Base-by-base conservation (phyloP, 2,888 invertebrate species). In the Archips crataeganus region DNA sequence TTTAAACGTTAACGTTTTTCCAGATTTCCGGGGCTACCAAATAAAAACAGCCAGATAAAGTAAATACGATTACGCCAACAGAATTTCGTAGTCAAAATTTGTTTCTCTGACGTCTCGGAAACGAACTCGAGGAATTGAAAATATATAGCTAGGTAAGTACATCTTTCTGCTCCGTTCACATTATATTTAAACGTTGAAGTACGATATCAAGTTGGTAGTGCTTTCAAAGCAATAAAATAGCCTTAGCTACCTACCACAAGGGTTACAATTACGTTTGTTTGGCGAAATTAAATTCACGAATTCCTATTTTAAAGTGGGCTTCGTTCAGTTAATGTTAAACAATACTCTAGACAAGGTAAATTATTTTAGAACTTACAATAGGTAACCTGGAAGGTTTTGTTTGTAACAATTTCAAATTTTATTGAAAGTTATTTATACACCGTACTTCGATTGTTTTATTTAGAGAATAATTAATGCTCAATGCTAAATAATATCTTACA, bases 1-100 rank as follows among this genome's bases (percentile, higher is more conserved):
- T 47, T 54, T 32, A 57, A 59, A 32, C 45, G 34, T n/a, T 59
- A n/a, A 49, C 45, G 59, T 59, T 59, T 57, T 42, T 39, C 54
- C 23, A 39, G 11, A 67, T 42, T 45, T 32, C 45, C 64, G 32
- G 64, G 13, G 5, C 45, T 57, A 45, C n/a, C 45, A 45, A 45
- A 67, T 8, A 42, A 54, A 15, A 2, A 10, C 6, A 23, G 32
- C 1, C n/a, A 57, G 32, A 32, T 57, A 39, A 23, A 42, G 54
- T 6, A 39, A 39, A 39, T 36, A 36, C 39, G 6, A 39, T 39
- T 39, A 39, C 39, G 5, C 6, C 4, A 39, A 39, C 39, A 6
- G 39, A 6, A 5, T 39, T 39, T 39, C 39, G 39, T 39, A 39
- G 39, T 39, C 39, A 5, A 36, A 23, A 5, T 39, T 6, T 39